Conservation (phyloP, 2,888 invertebrate genomes). For the Argyra leucocephala region DNA sequence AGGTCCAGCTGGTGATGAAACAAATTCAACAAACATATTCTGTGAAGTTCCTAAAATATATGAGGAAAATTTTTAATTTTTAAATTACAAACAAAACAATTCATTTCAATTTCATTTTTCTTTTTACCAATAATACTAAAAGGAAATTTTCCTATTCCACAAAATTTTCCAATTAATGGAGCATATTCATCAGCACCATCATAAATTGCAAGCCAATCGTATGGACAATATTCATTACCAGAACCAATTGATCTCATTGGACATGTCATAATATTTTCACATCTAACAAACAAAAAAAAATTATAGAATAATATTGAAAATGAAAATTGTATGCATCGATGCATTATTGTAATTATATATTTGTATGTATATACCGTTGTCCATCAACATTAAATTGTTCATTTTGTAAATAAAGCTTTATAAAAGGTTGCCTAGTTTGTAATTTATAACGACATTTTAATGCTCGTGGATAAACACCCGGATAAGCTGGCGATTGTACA, state of each 20-base stretch:
- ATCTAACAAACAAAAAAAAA: conserved; percentile 44
- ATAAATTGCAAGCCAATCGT: conserved; percentile 80
- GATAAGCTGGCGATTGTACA: conserved; percentile 87
- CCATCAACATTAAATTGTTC: conserved; percentile 91
- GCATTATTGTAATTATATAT: too few species aligned
- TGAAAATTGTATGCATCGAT: too few species aligned
- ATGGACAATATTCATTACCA: conserved; percentile 78
- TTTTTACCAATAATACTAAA: conserved; percentile 74
- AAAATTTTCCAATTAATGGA: conserved; percentile 81
- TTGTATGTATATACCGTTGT: conserved; percentile 47
- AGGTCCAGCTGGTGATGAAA: conserved; percentile 81
- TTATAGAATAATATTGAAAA: background rate
- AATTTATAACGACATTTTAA: conserved; percentile 84
- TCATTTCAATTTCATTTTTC: background rate
- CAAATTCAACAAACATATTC: conserved; percentile 79
- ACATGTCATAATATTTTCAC: conserved; percentile 90
- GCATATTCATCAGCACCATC: conserved; percentile 82
- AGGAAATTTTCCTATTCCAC: conserved; percentile 87
- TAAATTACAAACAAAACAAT: background rate
- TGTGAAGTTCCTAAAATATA: conserved; percentile 60
- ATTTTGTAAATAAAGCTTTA: conserved; percentile 83
- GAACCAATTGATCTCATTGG: conserved; percentile 86
- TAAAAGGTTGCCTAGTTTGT: conserved; percentile 79
- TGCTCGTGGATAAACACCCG: conserved; percentile 83
- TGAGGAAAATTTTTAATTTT: background rate